Base-by-base conservation (phyloP, 2,113 vertebrate species). In the Myocastor coypus region DNA sequence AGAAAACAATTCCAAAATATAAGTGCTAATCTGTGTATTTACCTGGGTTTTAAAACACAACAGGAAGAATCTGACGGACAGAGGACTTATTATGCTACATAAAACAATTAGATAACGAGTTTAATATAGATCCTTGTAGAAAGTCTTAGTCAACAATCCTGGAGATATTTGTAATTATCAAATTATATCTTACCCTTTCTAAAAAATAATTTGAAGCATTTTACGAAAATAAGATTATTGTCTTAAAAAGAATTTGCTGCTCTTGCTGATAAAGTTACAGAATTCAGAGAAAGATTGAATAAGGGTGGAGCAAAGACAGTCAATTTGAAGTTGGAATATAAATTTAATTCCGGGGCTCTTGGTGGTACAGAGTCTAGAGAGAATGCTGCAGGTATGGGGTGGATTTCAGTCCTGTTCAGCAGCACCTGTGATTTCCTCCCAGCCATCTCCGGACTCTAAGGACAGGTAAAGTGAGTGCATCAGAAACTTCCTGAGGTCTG, bases 1-100 rank as follows among this genome's bases (percentile, higher is more conserved):
- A 95, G 42, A 63, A 89, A 91, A 97, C 66, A 94, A 46, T n/a
- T 64, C 89, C 84, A 93, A 96, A 96, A 94, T 89, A 73, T 46
- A 95, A 40, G 64, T 69, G 92, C 37, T 94, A 95, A 93, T 86
- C 86, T 90, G 12, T 77, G 57, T 30, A 4, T 77, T 90, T 83
- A 89, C 95, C 86, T 96, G 40, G 22, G 69, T 34, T 34, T 92
- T 94, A 37, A 75, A 86, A 68, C 50, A 40, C 83, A 52, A 73
- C 34, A 91, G 46, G 63, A 95, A 87, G 69, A 87, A 66, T 50
- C 77, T 88, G n/a, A n/a, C n/a, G 4, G 82, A 71, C 40, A 80
- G 34, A 81, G 17, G 75, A 9, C 26, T 95, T 63, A 40, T 93
- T 63, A 40, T 8, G n/a, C 22, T 86, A 61, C 22, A 57, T 40